These are phyloP conservation scores for Hyperopisus bebe DNA, from an alignment of 2,113 vertebrate species.

Conservation along the genomic window DNA sequence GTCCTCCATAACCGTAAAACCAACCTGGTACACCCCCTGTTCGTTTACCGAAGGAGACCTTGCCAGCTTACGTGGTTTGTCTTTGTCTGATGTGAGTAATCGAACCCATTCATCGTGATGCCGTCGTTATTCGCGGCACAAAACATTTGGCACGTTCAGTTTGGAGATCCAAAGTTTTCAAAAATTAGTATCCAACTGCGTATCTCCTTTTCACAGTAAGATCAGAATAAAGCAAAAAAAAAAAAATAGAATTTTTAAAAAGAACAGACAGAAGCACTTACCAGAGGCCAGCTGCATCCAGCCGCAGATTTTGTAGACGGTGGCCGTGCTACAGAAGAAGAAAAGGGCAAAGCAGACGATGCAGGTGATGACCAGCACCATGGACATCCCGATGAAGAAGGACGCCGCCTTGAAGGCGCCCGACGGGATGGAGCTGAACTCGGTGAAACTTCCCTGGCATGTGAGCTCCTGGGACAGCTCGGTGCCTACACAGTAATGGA, in stretches of 20 bases:
- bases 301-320: slow-evolving; percentile 98
- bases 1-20: background rate
- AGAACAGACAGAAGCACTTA: slow-evolving; percentile 53
- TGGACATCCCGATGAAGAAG: slow-evolving; percentile 95
- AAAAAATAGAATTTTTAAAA: background rate
- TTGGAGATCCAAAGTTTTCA: background rate
- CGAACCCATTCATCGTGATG: background rate
- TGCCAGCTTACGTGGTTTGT: background rate
- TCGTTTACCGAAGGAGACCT: background rate
- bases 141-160: background rate
- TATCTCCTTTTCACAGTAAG: background rate
- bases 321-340: slow-evolving; percentile 99
- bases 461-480: slow-evolving; percentile 86
- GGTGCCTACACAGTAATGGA: slow-evolving; percentile 97
- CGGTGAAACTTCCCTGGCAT: slow-evolving; percentile 91
- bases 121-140: background rate
- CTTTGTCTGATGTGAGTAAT: background rate
- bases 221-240: background rate
- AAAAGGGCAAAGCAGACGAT: slow-evolving; percentile 93
- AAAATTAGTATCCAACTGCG: background rate
- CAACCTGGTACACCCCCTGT: background rate
- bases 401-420: slow-evolving; percentile 96
- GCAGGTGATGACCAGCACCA: slow-evolving; percentile 90
- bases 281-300: slow-evolving; percentile 99
- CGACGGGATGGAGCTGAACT: slow-evolving; percentile 91